These are phyloP conservation scores for Mesorhabditis belari DNA, from an alignment of 2,888 invertebrate genomes.

Conservation along the genomic window DNA sequence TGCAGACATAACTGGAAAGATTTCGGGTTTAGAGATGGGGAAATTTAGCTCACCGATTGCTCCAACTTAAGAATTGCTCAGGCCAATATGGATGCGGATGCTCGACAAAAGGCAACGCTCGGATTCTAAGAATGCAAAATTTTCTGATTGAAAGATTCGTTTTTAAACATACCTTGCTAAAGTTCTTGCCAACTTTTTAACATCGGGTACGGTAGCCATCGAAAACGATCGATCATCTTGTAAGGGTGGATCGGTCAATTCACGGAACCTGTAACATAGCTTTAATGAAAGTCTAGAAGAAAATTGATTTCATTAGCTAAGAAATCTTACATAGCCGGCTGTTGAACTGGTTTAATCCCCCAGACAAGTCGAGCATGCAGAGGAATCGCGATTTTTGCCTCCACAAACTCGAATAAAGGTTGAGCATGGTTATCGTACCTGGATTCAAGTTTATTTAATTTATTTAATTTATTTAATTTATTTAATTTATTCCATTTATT, in stretches of 20 bases:
- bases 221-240: constrained; percentile 15
- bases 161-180: not conserved
- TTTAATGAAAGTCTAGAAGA: too few species aligned
- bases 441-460: not conserved
- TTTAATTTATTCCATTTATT: not conserved
- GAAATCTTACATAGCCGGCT: constrained; percentile 9
- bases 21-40: not conserved
- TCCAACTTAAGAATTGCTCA: constrained; percentile 43
- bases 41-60: constrained; percentile 17
- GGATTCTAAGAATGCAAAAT: constrained; percentile 12
- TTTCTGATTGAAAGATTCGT: too few species aligned
- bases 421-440: constrained; percentile 50
- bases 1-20: not conserved
- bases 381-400: constrained; percentile 43
- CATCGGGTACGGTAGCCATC: constrained; percentile 15
- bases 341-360: constrained; percentile 33
- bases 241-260: not conserved
- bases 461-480: not conserved
- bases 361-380: constrained; percentile 42
- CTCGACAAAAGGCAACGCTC: constrained; percentile 37
- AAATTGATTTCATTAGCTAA: not conserved
- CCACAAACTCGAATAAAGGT: constrained; percentile 30
- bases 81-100: constrained; percentile 44
- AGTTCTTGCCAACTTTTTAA: not conserved
- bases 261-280: not conserved